Evolutionary conservation across 2,113 vertebrate species (phyloP), one percentile per base, ranked within the genome.

Genomic region (Cercopithecus mona): DNA sequence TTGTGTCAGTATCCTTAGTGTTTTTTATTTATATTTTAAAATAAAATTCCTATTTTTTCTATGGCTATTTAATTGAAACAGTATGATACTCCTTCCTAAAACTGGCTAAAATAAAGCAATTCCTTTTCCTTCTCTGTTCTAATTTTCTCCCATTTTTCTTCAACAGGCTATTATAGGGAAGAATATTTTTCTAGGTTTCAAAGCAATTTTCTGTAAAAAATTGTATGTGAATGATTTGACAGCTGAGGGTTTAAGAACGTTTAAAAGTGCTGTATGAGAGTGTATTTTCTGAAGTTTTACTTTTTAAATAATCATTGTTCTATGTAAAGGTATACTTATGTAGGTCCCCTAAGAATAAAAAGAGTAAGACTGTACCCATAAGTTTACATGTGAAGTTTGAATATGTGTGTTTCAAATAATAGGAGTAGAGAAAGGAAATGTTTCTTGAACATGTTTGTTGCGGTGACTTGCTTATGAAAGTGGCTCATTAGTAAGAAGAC

Each of bases 1-100:
- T 88, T 83, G 93, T 97, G 86, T 93, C 95, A 96, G 86, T 94
- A 90, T 94, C 61, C 70, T 92, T 86, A 14, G 50, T 96, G 90
- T 18, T 94, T 94, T 87, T 83, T 20, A 48, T 61, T 96, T 8
- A 38, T 73, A 32, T 27, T 84, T 93, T 97, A 84, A 72, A 92
- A 89, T 96, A 80, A 83, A 64, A 88, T 7, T 70, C 23, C 52
- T 66, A 6, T 32, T 97, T 50, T 95, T 92, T 75, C n/a, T n/a
- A 7, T 76, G 30, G 27, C 72, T 50, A 78, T 72, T 52, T 96
- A 93, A 75, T 61, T 86, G 38, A 96, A 96, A 48, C 66, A 81
- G 4, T 90, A 23, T 35, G 70, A 78, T 48, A 76, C 1, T 45
- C 3, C 17, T 97, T 72, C 57, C 40, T 76, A 23, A 76, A 22